These are phyloP conservation scores for Paratilapia polleni DNA, from an alignment of 2,113 vertebrate genomes.

Conservation along the genomic window DNA sequence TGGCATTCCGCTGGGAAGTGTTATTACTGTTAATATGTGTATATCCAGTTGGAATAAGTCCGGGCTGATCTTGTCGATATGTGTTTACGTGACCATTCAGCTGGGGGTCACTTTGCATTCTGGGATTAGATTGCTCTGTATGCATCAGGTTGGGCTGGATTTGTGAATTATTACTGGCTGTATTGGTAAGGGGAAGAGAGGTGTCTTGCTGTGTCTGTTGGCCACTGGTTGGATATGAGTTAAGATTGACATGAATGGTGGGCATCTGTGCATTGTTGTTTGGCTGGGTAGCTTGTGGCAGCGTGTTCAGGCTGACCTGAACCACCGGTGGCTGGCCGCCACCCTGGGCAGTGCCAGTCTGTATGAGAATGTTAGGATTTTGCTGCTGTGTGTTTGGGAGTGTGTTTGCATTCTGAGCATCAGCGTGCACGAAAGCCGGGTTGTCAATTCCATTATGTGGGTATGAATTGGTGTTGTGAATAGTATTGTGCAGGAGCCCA, in stretches of 20 bases:
- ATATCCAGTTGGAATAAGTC: constrained; percentile 63
- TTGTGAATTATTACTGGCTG: constrained; percentile 19
- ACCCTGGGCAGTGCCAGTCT: constrained; percentile 53
- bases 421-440: constrained; percentile 36
- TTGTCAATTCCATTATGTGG: constrained; percentile 65
- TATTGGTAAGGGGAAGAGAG: constrained; percentile 12
- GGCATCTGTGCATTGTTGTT: constrained; percentile 64
- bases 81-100: not conserved
- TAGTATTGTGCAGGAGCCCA: constrained; percentile 32
- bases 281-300: constrained; percentile 40
- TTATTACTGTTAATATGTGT: constrained; percentile 56
- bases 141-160: constrained; percentile 13
- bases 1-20: constrained; percentile 40
- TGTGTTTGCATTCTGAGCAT: constrained; percentile 45
- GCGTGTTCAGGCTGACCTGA: constrained; percentile 73
- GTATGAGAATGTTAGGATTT: constrained; percentile 76
- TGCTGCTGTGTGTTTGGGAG: constrained; percentile 52
- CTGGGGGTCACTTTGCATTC: constrained; percentile 35
- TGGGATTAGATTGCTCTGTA: constrained; percentile 14
- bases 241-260: constrained; percentile 78
- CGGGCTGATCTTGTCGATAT: not conserved
- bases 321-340: constrained; percentile 54
- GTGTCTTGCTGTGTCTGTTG: constrained; percentile 42
- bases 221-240: constrained; percentile 54
- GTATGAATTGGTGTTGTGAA: constrained; percentile 56